Evolutionary conservation across 1,140 invertebrate species (phyloP).

Genomic region (Drosophila micromelanica): DNA sequence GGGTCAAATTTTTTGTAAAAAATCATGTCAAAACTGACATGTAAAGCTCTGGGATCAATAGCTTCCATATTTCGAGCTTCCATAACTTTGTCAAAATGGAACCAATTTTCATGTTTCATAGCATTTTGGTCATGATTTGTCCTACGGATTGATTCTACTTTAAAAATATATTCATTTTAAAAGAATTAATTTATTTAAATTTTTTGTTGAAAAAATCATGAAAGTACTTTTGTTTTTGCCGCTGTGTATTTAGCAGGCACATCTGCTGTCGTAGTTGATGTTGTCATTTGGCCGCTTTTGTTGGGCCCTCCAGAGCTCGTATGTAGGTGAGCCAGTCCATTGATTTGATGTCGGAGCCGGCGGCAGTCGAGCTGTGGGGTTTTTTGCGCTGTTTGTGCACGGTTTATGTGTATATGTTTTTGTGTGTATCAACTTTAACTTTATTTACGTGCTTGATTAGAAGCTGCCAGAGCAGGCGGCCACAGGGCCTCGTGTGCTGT

Average conservation of each 20-base stretch:
- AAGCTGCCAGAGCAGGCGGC: slow-evolving; percentile 41
- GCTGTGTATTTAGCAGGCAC: slow-evolving; percentile 32
- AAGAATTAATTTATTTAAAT: no score
- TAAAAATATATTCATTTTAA: no score
- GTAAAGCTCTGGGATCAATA: no score
- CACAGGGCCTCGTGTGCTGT: slow-evolving; percentile 17
- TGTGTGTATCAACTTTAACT: slow-evolving; percentile 73
- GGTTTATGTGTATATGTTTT: not conserved
- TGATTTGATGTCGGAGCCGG: slow-evolving; percentile 62
- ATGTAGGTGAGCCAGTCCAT: slow-evolving; percentile 53
- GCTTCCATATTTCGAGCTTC: no score
- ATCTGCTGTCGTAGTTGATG: slow-evolving; percentile 56
- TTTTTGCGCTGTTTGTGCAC: slow-evolving; percentile 27
- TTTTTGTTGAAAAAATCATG: no score
- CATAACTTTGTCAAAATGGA: no score
- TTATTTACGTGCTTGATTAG: slow-evolving; percentile 82
- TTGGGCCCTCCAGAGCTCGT: slow-evolving; percentile 25
- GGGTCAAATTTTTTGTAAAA: no score
- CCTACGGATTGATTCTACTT: no score
- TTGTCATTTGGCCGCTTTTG: slow-evolving; percentile 75
- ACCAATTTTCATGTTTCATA: no score
- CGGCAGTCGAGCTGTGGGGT: slow-evolving; percentile 44
- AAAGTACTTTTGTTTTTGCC: slow-evolving; percentile 2
- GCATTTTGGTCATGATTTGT: no score
- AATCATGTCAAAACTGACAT: no score